phyloP scores from a whole-genome alignment of 2,113 vertebrate species.

The Myotis yumanensis region DNA sequence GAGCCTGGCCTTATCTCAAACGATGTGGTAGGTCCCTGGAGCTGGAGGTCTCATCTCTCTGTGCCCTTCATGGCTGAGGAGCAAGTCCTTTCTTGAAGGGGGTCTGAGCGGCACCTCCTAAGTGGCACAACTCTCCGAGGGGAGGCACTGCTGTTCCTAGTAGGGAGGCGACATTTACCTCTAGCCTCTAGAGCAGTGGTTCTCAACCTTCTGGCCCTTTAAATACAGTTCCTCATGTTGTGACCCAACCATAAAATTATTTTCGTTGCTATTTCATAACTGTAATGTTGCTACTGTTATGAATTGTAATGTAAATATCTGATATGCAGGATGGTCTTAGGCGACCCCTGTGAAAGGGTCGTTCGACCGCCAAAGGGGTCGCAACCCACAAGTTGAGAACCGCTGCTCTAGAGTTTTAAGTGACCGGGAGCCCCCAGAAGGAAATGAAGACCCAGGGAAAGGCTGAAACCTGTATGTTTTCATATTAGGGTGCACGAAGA shows the following conservation, averaged over 20 bases:
- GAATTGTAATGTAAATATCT: too few species aligned
- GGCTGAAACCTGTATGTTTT: neutral
- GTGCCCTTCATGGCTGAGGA: neutral
- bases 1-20: neutral
- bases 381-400: too few species aligned
- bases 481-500: neutral
- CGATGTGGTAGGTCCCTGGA: neutral
- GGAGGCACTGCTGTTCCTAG: neutral
- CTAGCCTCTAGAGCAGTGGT: too few species aligned
- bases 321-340: too few species aligned
- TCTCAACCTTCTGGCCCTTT: too few species aligned
- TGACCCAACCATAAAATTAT: too few species aligned
- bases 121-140: too few species aligned
- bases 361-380: too few species aligned
- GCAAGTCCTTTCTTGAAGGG: neutral
- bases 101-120: neutral
- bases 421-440: neutral
- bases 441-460: neutral
- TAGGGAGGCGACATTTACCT: neutral
- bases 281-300: too few species aligned
- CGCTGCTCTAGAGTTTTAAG: neutral
- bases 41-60: neutral
- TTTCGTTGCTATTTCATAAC: too few species aligned
- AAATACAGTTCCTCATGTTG: too few species aligned
- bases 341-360: too few species aligned